phyloP scores from a whole-genome alignment of 2,888 invertebrate genomes.

The Amiota minor region DNA sequence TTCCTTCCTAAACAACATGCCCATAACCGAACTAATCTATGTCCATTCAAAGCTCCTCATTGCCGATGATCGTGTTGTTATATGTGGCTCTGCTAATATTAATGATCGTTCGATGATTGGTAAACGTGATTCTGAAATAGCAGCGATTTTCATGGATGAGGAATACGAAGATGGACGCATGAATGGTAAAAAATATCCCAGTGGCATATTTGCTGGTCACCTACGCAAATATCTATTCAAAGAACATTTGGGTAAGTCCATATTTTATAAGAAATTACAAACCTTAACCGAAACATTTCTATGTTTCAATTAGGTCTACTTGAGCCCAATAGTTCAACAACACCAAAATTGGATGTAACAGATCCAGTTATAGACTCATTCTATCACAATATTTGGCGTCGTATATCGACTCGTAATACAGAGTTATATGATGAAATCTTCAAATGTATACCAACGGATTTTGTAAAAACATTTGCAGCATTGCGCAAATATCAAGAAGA shows the following conservation, averaged over 20 bases:
- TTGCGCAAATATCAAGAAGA: constrained; percentile 85
- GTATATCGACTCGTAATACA: constrained; percentile 87
- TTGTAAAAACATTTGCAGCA: constrained; percentile 84
- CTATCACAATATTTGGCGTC: constrained; percentile 88
- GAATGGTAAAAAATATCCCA: constrained; percentile 86
- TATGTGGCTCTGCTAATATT: constrained; percentile 98
- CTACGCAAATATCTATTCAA: constrained; percentile 89
- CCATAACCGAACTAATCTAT: constrained; percentile 94
- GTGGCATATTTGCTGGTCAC: constrained; percentile 89
- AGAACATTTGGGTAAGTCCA: constrained; percentile 90
- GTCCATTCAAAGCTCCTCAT: constrained; percentile 98
- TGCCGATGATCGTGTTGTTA: constrained; percentile 90
- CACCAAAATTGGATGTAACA: constrained; percentile 77
- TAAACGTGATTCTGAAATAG: constrained; percentile 94
- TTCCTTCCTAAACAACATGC: constrained; percentile 83
- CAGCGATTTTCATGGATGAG: constrained; percentile 89
- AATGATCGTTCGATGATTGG: constrained; percentile 97
- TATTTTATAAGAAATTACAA: neutral
- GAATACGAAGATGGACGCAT: constrained; percentile 86
- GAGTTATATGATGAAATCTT: constrained; percentile 94
- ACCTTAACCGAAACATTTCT: neutral
- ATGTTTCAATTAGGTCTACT: constrained; percentile 68
- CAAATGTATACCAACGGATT: constrained; percentile 90
- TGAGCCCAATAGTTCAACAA: constrained; percentile 72
- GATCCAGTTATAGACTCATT: constrained; percentile 89